phyloP scores from a whole-genome alignment of 2,113 vertebrate species.

The Oxyura jamaicensis region DNA sequence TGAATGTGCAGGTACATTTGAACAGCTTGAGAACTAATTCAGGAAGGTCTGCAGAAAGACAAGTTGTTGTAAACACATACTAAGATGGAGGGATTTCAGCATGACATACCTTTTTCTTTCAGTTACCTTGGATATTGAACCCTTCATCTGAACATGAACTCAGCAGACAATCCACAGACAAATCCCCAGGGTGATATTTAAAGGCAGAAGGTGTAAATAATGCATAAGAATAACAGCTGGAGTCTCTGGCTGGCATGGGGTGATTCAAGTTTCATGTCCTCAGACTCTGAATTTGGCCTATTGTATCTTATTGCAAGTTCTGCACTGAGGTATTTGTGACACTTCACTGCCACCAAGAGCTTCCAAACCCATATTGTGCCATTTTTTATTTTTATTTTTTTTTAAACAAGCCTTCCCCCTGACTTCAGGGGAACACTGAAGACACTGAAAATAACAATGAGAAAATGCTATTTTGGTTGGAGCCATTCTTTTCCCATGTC shows the following conservation, averaged over 20 bases:
- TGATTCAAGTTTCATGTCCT: neutral
- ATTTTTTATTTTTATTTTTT: neutral
- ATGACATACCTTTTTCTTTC: neutral
- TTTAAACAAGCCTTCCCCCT: neutral
- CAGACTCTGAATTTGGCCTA: neutral
- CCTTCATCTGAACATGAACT: neutral
- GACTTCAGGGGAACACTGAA: neutral
- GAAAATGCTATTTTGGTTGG: neutral
- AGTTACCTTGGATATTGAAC: neutral
- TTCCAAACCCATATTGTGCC: conserved; percentile 14
- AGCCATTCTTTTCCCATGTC: neutral
- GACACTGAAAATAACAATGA: neutral
- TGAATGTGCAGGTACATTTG: neutral
- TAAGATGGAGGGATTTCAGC: neutral
- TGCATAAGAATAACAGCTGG: neutral
- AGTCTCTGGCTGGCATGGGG: neutral
- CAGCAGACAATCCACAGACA: neutral
- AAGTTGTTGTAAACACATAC: neutral
- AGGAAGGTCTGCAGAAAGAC: neutral
- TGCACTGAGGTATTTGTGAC: conserved; percentile 48
- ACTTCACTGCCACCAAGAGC: conserved; percentile 72
- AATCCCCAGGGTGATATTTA: neutral
- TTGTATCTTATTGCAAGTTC: neutral
- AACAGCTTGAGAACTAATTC: neutral
- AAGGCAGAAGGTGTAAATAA: conserved; percentile 14